These are phyloP conservation scores for Eupithecia insigniata DNA, from an alignment of 2,888 invertebrate species.

Conservation along the genomic window DNA sequence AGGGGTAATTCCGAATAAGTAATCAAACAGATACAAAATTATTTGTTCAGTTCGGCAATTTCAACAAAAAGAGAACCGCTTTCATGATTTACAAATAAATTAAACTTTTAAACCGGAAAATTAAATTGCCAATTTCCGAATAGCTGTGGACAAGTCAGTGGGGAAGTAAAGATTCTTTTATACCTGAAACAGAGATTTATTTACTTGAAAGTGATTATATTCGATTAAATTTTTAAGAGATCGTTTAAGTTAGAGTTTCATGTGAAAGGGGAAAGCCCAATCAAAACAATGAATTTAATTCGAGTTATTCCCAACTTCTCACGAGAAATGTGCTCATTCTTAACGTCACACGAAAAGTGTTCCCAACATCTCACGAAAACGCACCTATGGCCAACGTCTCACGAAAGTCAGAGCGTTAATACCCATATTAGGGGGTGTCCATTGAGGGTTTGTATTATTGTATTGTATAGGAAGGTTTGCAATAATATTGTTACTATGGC, in stretches of 20 bases:
- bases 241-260: not conserved
- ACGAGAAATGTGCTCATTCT: too few relatives aligned
- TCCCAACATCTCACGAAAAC: too few relatives aligned
- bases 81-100: not conserved
- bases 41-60: slow-evolving; percentile 1
- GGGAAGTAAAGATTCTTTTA: not conserved
- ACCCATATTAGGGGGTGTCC: too few relatives aligned
- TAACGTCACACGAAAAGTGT: too few relatives aligned
- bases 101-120: slow-evolving; percentile 9
- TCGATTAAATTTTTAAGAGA: not conserved
- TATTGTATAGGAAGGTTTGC: too few relatives aligned
- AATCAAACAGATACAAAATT: not conserved
- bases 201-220: not conserved
- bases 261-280: not conserved
- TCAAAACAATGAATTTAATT: too few relatives aligned
- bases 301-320: too few relatives aligned
- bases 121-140: not conserved
- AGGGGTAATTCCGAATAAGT: not conserved
- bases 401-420: too few relatives aligned
- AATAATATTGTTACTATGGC: too few relatives aligned
- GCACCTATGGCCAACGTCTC: too few relatives aligned
- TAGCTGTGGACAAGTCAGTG: not conserved
- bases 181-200: not conserved
- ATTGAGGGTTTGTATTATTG: too few relatives aligned
- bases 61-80: slow-evolving; percentile 1